phyloP scores from a whole-genome alignment of 2,113 vertebrate genomes.

The Amblyopsis rosae region DNA sequence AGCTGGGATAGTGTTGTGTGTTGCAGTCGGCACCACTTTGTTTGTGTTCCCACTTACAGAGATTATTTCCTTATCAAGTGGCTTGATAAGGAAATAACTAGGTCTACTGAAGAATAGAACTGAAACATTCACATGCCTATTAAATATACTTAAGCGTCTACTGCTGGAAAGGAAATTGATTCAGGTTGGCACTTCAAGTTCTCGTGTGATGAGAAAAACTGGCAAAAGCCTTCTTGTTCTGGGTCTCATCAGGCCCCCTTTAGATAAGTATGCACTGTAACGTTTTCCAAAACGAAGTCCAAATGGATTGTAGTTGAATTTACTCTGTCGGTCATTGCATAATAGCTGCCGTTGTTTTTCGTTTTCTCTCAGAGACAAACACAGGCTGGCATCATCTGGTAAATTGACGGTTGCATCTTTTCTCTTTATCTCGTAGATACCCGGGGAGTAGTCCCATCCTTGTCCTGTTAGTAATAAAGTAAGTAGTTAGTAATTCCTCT shows the following conservation, averaged over 20 bases:
- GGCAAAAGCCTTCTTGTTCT: slow-evolving; percentile 38
- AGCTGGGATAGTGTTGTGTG: too few relatives aligned
- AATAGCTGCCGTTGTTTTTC: slow-evolving; percentile 65
- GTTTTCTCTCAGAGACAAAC: slow-evolving; percentile 69
- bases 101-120: too few relatives aligned
- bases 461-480: slow-evolving; percentile 29
- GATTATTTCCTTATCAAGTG: too few relatives aligned
- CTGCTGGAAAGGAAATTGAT: not conserved
- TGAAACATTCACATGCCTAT: not conserved
- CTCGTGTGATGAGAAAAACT: slow-evolving; percentile 50
- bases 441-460: not conserved
- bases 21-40: too few relatives aligned
- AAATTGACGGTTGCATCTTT: slow-evolving; percentile 26
- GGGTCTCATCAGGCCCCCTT: slow-evolving; percentile 22
- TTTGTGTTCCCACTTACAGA: too few relatives aligned
- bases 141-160: not conserved
- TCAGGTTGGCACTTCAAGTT: slow-evolving; percentile 54
- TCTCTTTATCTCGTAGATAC: slow-evolving; percentile 14
- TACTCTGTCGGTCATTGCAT: slow-evolving; percentile 72
- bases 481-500: not conserved
- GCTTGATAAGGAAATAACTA: too few relatives aligned
- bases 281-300: slow-evolving; percentile 80
- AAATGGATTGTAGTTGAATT: slow-evolving; percentile 81
- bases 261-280: slow-evolving; percentile 19
- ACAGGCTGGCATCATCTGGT: slow-evolving; percentile 60